Conservation (phyloP, 2,113 vertebrate species). For the Bungarus multicinctus region DNA sequence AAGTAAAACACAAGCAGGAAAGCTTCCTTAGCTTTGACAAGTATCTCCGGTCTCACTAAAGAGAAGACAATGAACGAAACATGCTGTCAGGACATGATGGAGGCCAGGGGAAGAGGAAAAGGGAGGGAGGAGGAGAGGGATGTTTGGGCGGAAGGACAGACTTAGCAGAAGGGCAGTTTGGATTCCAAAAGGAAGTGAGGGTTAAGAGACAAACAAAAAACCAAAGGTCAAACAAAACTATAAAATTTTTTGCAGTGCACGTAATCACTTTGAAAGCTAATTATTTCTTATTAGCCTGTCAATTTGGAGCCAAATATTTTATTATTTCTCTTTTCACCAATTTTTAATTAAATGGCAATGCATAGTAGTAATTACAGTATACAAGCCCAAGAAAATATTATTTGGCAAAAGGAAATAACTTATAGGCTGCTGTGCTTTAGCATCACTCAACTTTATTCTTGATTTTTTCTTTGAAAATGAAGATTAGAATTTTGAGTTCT, state of each 20-base stretch:
- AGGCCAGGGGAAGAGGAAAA: slow-evolving; percentile 10
- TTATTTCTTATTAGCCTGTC: background rate
- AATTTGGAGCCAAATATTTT: background rate
- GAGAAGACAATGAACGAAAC: background rate
- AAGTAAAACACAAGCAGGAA: slow-evolving; percentile 17
- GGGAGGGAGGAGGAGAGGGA: background rate
- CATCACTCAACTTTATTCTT: background rate
- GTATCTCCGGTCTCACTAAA: background rate
- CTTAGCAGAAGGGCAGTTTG: background rate
- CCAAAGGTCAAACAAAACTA: background rate
- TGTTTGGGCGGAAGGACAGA: background rate
- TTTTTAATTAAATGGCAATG: background rate
- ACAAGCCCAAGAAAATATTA: background rate
- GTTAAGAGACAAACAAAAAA: background rate
- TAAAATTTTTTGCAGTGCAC: background rate
- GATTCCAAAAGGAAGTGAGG: background rate
- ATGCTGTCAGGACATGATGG: background rate
- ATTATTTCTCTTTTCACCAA: background rate
- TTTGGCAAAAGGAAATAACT: background rate
- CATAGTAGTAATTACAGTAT: background rate
- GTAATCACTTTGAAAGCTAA: background rate
- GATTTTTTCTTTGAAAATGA: background rate
- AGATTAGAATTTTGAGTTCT: background rate
- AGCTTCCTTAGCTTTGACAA: slow-evolving; percentile 5
- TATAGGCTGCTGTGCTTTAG: background rate